Percentiles rank a stretch among this genome's conserved stretches.
These are phyloP conservation scores for Dinocampus coccinellae DNA, from an alignment of 2,888 invertebrate genomes.

Conservation along the genomic window DNA sequence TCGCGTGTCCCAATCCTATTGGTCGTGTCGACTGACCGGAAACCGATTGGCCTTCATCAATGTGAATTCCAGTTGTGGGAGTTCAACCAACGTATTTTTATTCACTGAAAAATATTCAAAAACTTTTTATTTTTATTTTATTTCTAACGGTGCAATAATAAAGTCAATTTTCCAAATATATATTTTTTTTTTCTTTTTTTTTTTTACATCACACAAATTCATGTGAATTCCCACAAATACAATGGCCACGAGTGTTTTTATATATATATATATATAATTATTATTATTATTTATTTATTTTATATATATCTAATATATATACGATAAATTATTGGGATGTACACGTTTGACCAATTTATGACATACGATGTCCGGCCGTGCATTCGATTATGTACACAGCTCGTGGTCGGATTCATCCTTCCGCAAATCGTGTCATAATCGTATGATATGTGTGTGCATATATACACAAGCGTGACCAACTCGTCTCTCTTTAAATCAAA, in stretches of 20 bases:
- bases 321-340: conserved; percentile 11
- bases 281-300: conserved; percentile 18
- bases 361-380: conserved; percentile 35
- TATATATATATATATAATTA: no score
- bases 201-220: no score
- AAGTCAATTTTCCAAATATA: no score
- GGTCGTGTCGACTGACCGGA: conserved; percentile 35
- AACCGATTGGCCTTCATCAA: conserved; percentile 30
- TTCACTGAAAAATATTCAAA: background rate
- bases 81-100: background rate
- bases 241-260: no score
- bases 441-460: conserved; percentile 32
- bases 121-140: no score
- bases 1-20: conserved; percentile 1
- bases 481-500: background rate
- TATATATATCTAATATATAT: background rate
- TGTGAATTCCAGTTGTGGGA: conserved; percentile 12
- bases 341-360: conserved; percentile 7
- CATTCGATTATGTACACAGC: conserved; percentile 32
- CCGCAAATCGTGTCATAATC: conserved; percentile 38
- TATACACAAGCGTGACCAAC: background rate
- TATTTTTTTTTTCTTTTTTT: no score
- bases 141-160: no score
- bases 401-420: conserved; percentile 26
- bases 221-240: no score